Evolutionary conservation across 2,113 vertebrate species (phyloP).

Genomic region (Sinocyclocheilus anshuiensis): DNA sequence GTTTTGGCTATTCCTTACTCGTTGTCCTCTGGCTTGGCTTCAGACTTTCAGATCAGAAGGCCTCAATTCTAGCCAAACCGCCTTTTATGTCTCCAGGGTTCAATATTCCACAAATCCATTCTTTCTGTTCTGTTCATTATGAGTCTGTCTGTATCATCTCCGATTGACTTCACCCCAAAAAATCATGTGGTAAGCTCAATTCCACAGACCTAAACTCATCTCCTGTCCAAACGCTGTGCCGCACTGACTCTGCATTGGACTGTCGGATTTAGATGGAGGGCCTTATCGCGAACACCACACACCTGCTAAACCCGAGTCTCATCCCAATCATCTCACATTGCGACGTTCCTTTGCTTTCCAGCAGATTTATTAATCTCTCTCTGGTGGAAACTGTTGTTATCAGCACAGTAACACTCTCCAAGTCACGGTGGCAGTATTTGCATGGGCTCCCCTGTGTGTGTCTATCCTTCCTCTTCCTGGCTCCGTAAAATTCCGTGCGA

Average conservation of each 20-base stretch:
- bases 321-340: constrained; percentile 19
- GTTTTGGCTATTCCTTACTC: background rate
- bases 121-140: constrained; percentile 38
- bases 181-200: background rate
- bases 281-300: constrained; percentile 34
- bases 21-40: constrained; percentile 20
- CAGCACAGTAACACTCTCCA: constrained; percentile 34
- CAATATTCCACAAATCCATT: constrained; percentile 36
- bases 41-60: background rate
- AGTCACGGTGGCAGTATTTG: constrained; percentile 40
- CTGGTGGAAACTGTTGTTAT: constrained; percentile 43
- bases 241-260: background rate
- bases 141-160: constrained; percentile 14
- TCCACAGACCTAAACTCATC: background rate
- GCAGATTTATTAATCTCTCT: constrained; percentile 49
- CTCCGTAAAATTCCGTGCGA: constrained; percentile 17
- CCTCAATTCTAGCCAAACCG: background rate
- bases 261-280: constrained; percentile 17
- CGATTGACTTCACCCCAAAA: background rate
- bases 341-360: background rate
- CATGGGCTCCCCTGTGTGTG: constrained; percentile 30
- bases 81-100: constrained; percentile 8
- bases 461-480: constrained; percentile 2
- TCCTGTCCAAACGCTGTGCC: background rate
- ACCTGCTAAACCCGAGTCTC: constrained; percentile 40